These are phyloP conservation scores for Pemphigus obesinymphae DNA, from an alignment of 1,140 invertebrate species.

Conservation along the genomic window DNA sequence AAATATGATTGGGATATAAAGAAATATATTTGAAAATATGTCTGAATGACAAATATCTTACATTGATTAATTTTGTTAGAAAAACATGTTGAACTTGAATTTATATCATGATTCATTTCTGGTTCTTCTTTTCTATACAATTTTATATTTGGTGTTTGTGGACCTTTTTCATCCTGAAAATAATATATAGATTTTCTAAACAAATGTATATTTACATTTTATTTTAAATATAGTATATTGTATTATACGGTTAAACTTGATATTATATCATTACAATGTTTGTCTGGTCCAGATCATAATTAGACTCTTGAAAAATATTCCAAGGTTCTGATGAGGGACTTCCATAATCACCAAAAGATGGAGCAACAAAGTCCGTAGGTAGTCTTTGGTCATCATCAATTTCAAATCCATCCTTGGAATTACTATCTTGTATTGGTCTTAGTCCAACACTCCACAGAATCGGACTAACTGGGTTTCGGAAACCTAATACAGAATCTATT, in stretches of 20 bases:
- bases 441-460: slow-evolving; percentile 33
- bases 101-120: not conserved
- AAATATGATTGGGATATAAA: too few relatives aligned
- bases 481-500: slow-evolving; percentile 31
- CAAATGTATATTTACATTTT: not conserved
- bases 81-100: slow-evolving; percentile 11
- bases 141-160: slow-evolving; percentile 31
- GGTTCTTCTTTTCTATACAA: slow-evolving; percentile 26
- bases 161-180: slow-evolving; percentile 29
- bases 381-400: slow-evolving; percentile 22
- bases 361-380: slow-evolving; percentile 18
- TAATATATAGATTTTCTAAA: not conserved
- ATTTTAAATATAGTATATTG: too few relatives aligned
- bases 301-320: slow-evolving; percentile 30
- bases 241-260: not conserved
- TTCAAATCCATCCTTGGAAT: slow-evolving; percentile 27
- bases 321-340: slow-evolving; percentile 29
- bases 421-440: slow-evolving; percentile 23
- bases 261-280: not conserved
- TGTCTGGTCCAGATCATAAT: slow-evolving; percentile 7
- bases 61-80: not conserved
- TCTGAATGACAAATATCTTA: not conserved
- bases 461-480: slow-evolving; percentile 32
- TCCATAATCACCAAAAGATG: slow-evolving; percentile 30
- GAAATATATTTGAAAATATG: not conserved